phyloP scores from a whole-genome alignment of 2,797 vertebrate genomes.

The Artibeus jamaicensis region DNA sequence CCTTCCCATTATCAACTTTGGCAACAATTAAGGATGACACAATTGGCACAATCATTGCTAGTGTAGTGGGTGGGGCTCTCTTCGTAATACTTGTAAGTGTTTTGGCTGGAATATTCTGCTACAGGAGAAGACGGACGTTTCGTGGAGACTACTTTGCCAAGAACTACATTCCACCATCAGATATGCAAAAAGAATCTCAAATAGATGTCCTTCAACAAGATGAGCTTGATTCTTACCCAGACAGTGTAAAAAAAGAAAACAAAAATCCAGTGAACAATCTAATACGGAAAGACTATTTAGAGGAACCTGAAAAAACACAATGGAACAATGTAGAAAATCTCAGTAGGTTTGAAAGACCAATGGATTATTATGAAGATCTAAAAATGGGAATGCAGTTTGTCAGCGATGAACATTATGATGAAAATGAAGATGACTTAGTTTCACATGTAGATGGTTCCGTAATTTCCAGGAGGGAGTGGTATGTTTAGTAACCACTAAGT shows the following conservation, averaged over 20 bases:
- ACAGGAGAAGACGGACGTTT: conserved; percentile 95
- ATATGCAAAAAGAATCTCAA: conserved; percentile 98
- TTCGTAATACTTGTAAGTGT: conserved; percentile 91
- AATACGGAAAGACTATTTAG: conserved; percentile 94
- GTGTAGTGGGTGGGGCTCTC: conserved; percentile 92
- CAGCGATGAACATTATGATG: conserved; percentile 91
- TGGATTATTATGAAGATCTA: conserved; percentile 87
- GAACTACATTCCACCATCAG: conserved; percentile 96
- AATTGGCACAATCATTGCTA: conserved; percentile 92
- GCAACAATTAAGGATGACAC: conserved; percentile 88
- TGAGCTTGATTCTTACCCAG: conserved; percentile 89
- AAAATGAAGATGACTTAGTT: conserved; percentile 96
- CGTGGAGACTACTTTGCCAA: conserved; percentile 99
- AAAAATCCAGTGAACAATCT: conserved; percentile 87
- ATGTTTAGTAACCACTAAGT: conserved; percentile 90
- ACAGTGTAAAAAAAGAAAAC: conserved; percentile 87
- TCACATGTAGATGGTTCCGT: conserved; percentile 98
- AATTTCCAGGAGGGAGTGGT: conserved; percentile 99
- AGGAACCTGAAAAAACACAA: conserved; percentile 90
- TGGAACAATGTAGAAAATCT: conserved; percentile 93
- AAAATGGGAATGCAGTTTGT: conserved; percentile 93
- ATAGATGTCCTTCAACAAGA: conserved; percentile 97
- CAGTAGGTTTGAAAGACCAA: conserved; percentile 84
- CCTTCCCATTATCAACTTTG: conserved; percentile 90
- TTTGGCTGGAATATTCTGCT: conserved; percentile 88